Percentiles rank a stretch among this genome's conserved stretches.
These are phyloP conservation scores for Kryphioiulus occultus DNA, from an alignment of 2,888 invertebrate genomes.

Conservation along the genomic window DNA sequence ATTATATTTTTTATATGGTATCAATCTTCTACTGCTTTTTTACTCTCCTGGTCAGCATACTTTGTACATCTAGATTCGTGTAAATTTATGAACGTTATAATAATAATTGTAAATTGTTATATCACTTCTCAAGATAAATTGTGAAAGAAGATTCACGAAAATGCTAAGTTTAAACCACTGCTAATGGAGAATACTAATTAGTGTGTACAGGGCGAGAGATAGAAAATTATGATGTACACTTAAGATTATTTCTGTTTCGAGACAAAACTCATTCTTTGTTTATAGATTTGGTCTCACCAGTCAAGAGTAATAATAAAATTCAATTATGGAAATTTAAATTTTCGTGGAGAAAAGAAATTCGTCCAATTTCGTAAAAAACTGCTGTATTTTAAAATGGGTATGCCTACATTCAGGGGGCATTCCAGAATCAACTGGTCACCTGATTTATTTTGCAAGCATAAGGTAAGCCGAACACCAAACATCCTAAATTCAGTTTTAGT, in stretches of 20 bases:
- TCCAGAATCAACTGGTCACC: too few relatives aligned
- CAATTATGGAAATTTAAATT: too few relatives aligned
- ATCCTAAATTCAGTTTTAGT: not conserved
- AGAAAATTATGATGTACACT: not conserved
- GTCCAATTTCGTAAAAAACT: too few relatives aligned
- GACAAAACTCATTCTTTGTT: too few relatives aligned
- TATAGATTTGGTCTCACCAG: too few relatives aligned
- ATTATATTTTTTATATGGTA: conserved; percentile 19
- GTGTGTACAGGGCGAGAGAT: not conserved
- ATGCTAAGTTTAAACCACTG: not conserved
- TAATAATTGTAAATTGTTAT: conserved; percentile 20
- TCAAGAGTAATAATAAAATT: too few relatives aligned
- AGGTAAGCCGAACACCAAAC: not conserved
- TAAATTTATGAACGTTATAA: conserved; percentile 6
- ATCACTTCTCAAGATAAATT: not conserved
- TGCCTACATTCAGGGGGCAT: too few relatives aligned
- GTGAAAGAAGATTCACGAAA: not conserved
- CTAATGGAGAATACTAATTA: not conserved
- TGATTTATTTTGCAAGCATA: not conserved
- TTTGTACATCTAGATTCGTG: not conserved
- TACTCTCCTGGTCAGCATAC: not conserved
- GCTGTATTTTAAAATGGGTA: too few relatives aligned
- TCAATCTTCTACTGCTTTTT: not conserved
- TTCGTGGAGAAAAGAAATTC: too few relatives aligned
- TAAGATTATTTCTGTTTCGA: too few relatives aligned